phyloP scores from a whole-genome alignment of 2,113 vertebrate genomes.

The Delphinus delphis region DNA sequence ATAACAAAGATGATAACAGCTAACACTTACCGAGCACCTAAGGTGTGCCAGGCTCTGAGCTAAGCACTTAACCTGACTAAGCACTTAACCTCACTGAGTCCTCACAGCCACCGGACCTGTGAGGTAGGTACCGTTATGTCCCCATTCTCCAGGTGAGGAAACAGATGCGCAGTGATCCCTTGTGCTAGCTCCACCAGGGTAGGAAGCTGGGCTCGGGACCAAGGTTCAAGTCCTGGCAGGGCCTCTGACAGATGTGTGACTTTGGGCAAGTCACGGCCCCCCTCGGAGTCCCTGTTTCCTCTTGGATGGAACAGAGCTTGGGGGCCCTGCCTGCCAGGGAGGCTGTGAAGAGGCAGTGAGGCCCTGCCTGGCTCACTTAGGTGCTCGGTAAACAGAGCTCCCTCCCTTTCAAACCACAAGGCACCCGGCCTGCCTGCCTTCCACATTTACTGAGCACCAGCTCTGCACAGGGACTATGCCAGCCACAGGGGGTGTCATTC shows the following conservation, averaged over 20 bases:
- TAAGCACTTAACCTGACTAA: background rate
- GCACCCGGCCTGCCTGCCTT: background rate
- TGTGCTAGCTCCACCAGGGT: background rate
- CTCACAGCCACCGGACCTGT: background rate
- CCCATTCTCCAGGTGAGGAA: background rate
- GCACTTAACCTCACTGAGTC: too few relatives aligned
- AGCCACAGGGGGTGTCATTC: too few relatives aligned
- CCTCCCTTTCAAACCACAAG: background rate
- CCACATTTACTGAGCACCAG: background rate
- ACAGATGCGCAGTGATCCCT: background rate
- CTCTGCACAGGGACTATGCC: too few relatives aligned
- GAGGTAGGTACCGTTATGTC: background rate
- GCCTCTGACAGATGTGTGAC: background rate
- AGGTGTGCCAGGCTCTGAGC: background rate
- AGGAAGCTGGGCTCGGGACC: background rate
- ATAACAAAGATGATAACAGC: background rate
- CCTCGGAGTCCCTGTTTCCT: background rate
- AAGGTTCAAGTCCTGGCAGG: background rate
- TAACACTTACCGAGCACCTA: background rate
- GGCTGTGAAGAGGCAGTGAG: background rate
- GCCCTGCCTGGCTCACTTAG: background rate
- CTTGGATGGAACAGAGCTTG: background rate
- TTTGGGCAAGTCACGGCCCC: background rate
- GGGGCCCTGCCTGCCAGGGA: background rate
- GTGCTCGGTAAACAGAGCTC: background rate